phyloP scores from a whole-genome alignment of 2,888 invertebrate species.

The Brachypterus glaber region DNA sequence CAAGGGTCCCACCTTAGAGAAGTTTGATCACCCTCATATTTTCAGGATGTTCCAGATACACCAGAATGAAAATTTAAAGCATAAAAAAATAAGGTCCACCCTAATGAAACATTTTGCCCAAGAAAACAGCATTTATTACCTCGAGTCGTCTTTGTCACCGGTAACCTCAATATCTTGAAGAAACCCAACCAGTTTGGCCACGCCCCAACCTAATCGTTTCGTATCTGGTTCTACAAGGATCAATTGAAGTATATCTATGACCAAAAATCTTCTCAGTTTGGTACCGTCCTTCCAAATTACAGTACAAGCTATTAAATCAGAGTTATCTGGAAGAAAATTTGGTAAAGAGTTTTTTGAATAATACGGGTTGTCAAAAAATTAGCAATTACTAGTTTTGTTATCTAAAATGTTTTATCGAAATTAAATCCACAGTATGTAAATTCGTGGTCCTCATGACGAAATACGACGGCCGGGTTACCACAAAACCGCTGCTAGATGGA shows the following conservation, averaged over 20 bases:
- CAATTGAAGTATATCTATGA: conserved; percentile 89
- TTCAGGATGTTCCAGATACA: too few relatives aligned
- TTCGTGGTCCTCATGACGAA: too few relatives aligned
- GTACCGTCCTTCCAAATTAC: conserved; percentile 83
- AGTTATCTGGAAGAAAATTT: conserved; percentile 74
- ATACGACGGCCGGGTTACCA: too few relatives aligned
- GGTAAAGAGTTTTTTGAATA: conserved; percentile 25
- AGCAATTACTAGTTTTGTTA: too few relatives aligned
- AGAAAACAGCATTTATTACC: conserved; percentile 33
- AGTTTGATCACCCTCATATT: too few relatives aligned
- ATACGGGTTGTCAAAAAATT: too few relatives aligned
- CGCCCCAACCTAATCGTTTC: conserved; percentile 92
- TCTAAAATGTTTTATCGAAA: too few relatives aligned
- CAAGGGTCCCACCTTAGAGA: too few relatives aligned
- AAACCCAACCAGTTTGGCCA: conserved; percentile 92
- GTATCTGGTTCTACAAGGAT: conserved; percentile 97
- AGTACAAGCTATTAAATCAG: conserved; percentile 93
- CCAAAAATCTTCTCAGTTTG: conserved; percentile 86
- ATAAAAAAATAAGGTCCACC: too few relatives aligned
- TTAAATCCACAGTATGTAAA: too few relatives aligned
- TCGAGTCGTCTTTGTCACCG: conserved; percentile 93
- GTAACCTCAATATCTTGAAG: conserved; percentile 91
- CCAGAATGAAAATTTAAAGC: too few relatives aligned
- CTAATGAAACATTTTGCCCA: not conserved
- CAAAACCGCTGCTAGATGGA: too few relatives aligned